Base-by-base conservation (phyloP, 2,797 vertebrate genomes). In the Tokudaia tokunoshimensis region DNA sequence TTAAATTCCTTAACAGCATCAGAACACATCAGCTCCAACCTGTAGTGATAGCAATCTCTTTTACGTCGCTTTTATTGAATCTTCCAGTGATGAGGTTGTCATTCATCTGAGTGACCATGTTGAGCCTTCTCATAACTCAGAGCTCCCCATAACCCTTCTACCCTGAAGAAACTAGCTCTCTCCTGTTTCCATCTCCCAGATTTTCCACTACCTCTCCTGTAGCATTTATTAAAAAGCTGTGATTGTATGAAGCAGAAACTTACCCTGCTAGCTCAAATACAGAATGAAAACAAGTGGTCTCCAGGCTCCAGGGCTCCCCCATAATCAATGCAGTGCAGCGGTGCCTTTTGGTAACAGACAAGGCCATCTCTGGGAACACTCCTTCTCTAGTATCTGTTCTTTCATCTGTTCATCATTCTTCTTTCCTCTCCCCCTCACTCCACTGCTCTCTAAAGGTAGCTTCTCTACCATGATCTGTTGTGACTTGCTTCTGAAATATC, bases 101-200 rank as follows among this genome's bases (percentile, higher is more conserved):
- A 22, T 85, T 97, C 91, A 95, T 24, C 90, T 97, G 81, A 95
- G 80, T 96, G 91, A 96, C 89, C 3, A 26, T 20, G 13, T 26
- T 19, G 47, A 37, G 8, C 2, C 63, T 86, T 20, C 67, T 79
- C n/a, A 9, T 72, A 37, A 22, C 70, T 72, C 44, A 78, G 37
- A 92, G 29, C 13, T 47, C 59, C 91, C 65, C 2, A 4, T n/a
- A 79, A 11, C 1, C 24, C 12, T 92, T 4, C 37, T 93, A 3
- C 3, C 0, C 6, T 0, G 4, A 12, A 63, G 44, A n/a, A 5
- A 41, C 4, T 13, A 74, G 22, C 19, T 14, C 12, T 75, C 0
- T 44, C 8, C 10, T 20, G 10, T 70, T 65, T 67, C 29, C 11
- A 34, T 34, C 63, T 70, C 31, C 84, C 34, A 70, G 20, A 52